Base-by-base conservation (phyloP, 2,888 invertebrate genomes). In the Azorinus chamasolen region DNA sequence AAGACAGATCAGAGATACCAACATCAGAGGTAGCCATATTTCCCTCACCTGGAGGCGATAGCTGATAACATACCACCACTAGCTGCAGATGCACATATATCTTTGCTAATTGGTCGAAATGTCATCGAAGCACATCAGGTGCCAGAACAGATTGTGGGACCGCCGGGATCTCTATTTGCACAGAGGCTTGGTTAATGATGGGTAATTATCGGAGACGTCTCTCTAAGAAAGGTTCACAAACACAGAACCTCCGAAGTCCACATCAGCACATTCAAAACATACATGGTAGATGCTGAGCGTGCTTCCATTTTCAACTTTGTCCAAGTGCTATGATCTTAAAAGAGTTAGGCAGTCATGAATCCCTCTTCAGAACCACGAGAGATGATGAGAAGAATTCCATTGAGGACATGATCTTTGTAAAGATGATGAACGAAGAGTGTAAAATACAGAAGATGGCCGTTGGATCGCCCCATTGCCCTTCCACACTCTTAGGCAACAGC, bases 171-270 rank as follows among this genome's bases (percentile, higher is more conserved):
- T 1, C 75, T 69, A 1, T 71, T 72, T 57, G 70, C 65, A 2
- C 76, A 70, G 50, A 43, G 25, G 14, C 24, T 76, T 5, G 37
- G 10, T 14, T 37, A 71, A 1, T 70, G 70, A 4, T 76, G 80
- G 76, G 59, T 79, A 2, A 51, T 79, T 22, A 27, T 82, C 22
- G 83, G 74, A 5, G 79, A 81, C 37, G 64, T 62, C 0, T 83
- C 80, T 59, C 37, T 84, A 3, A 71, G 75, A 1, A 77, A 79
- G 18, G 46, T 57, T 5, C 77, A 77, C 43, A 39, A 3, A 1
- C 76, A 76, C 2, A 24, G 50, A 1, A 12, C 16, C 0, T 22
- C 58, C 2, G 27, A 46, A 37, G 61, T 62, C 12, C 64, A 66
- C 32, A 59, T 70, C 1, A 48, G 45, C 18, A 12, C 25, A 8